Evolutionary conservation across 2,113 vertebrate species (phyloP).

Genomic region (Salvelinus sp.): DNA sequence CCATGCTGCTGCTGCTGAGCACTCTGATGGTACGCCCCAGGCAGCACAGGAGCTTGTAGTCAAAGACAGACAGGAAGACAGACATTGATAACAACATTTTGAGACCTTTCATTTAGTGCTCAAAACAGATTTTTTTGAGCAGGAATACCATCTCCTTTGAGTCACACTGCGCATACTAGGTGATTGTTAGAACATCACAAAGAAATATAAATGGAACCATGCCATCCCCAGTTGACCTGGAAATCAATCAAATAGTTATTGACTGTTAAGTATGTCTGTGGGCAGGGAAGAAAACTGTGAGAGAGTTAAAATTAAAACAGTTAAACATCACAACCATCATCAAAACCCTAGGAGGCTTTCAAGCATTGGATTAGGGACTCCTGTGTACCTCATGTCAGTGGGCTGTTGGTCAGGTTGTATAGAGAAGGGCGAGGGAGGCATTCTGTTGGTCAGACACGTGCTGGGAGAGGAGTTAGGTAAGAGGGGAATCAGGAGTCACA

Average conservation of each 20-base stretch:
- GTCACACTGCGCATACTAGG: not conserved
- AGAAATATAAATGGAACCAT: not conserved
- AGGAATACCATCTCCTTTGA: not conserved
- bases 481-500: too few relatives aligned
- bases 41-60: conserved; percentile 81
- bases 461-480: too few relatives aligned
- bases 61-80: conserved; percentile 25
- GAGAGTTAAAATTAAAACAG: not conserved
- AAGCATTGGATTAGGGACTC: too few relatives aligned
- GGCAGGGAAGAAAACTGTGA: not conserved
- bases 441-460: too few relatives aligned
- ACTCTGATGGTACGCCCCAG: conserved; percentile 87
- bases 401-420: too few relatives aligned
- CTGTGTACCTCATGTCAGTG: too few relatives aligned
- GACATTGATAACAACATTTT: not conserved
- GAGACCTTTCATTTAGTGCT: not conserved
- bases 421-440: too few relatives aligned
- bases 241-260: not conserved
- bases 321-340: too few relatives aligned
- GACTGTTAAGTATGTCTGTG: too few relatives aligned
- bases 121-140: not conserved
- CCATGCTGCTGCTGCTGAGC: conserved; percentile 75
- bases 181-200: not conserved
- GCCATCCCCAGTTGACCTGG: not conserved
- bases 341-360: too few relatives aligned